A percentile compares a stretch with the other conserved stretches of the same genome.
phyloP scores from a whole-genome alignment of 2,113 vertebrate genomes.

The Proterorhinus semilunaris region DNA sequence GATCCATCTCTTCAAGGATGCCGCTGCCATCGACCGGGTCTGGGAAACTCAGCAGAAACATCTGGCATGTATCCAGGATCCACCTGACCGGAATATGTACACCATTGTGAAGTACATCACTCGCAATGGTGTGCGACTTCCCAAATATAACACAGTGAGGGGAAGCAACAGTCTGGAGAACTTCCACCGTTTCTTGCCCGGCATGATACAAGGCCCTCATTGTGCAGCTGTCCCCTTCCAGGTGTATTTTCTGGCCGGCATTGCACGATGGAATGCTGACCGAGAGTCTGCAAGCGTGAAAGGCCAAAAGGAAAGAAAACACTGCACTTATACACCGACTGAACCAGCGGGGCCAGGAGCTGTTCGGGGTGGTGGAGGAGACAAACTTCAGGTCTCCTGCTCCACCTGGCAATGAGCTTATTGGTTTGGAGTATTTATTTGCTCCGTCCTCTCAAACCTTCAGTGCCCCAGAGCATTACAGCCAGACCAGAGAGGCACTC shows the following conservation, averaged over 20 bases:
- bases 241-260: too few relatives aligned
- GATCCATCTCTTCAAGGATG: too few relatives aligned
- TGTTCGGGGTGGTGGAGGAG: too few relatives aligned
- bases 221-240: background rate
- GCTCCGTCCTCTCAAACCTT: background rate
- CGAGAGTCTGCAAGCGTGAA: too few relatives aligned
- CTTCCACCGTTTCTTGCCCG: background rate
- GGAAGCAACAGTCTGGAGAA: background rate
- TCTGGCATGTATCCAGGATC: background rate
- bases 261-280: too few relatives aligned
- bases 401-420: too few relatives aligned
- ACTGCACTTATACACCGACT: too few relatives aligned
- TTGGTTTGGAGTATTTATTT: background rate
- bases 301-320: too few relatives aligned
- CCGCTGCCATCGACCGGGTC: too few relatives aligned
- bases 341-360: too few relatives aligned
- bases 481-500: background rate
- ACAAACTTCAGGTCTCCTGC: too few relatives aligned
- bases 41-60: too few relatives aligned
- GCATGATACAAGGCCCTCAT: background rate
- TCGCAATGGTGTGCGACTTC: background rate
- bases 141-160: background rate
- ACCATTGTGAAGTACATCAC: background rate
- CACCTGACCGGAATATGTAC: conserved; percentile 1
- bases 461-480: background rate